phyloP scores from a whole-genome alignment of 2,888 invertebrate species.

The Microplitis deprimator region DNA sequence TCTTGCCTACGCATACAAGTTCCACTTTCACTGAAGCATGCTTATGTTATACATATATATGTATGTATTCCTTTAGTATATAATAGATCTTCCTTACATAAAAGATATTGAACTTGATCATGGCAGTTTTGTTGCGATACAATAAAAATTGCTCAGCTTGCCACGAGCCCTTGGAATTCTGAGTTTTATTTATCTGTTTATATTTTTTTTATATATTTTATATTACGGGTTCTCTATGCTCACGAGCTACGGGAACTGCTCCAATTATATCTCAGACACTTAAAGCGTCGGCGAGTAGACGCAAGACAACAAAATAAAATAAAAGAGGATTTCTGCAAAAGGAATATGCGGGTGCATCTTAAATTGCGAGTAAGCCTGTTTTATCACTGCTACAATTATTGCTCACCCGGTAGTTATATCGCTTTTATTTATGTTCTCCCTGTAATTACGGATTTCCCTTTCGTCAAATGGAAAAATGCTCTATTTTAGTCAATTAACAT shows the following conservation, averaged over 20 bases:
- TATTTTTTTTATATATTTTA: not conserved
- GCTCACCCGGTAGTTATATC: not conserved
- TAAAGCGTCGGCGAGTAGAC: not conserved
- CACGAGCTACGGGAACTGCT: not conserved
- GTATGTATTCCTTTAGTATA: too few species aligned
- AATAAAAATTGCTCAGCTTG: not conserved
- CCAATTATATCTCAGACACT: not conserved
- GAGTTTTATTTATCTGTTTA: not conserved
- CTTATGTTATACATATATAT: not conserved
- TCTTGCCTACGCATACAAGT: constrained; percentile 58
- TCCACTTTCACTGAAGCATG: constrained; percentile 37
- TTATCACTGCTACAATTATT: not conserved
- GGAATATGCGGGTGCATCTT: not conserved
- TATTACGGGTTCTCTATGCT: not conserved
- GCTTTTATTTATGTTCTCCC: not conserved
- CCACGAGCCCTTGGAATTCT: not conserved
- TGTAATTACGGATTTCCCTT: not conserved
- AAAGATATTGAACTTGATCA: not conserved
- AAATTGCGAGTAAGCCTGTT: not conserved
- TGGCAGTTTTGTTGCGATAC: not conserved
- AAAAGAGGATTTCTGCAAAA: not conserved
- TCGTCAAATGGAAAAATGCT: too few species aligned
- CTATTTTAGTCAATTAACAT: too few species aligned
- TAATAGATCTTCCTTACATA: not conserved
- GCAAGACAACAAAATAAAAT: not conserved